phyloP scores from a whole-genome alignment of 64 coral and sea anemone genomes.

The Porites australiensis region DNA sequence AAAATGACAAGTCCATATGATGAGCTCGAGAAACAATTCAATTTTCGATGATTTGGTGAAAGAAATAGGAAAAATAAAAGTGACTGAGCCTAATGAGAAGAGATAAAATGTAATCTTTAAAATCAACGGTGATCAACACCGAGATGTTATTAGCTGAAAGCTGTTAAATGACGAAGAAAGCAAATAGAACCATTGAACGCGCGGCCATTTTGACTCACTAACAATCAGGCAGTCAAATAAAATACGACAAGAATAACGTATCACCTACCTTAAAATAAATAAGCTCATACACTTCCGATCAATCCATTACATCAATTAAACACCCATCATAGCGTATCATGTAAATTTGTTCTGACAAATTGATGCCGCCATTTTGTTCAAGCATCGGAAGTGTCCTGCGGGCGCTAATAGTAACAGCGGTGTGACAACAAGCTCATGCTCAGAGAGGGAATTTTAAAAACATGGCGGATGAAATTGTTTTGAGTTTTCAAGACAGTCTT shows the following conservation, averaged over 20 bases:
- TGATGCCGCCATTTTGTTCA: slow-evolving; percentile 81
- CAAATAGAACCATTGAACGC: not conserved
- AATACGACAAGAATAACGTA: not conserved
- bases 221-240: not conserved
- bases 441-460: slow-evolving; percentile 81
- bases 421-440: slow-evolving; percentile 60
- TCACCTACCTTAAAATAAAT: slow-evolving; percentile 41
- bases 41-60: not conserved
- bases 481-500: slow-evolving; percentile 96
- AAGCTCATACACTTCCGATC: slow-evolving; percentile 12
- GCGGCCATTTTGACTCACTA: slow-evolving; percentile 23
- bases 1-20: slow-evolving; percentile 43
- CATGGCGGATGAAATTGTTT: slow-evolving; percentile 79
- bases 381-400: slow-evolving; percentile 15
- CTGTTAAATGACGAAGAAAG: not conserved
- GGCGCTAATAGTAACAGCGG: slow-evolving; percentile 52
- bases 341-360: slow-evolving; percentile 50
- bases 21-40: not conserved
- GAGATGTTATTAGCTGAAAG: not conserved
- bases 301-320: slow-evolving; percentile 33
- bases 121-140: not conserved
- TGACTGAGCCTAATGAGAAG: not conserved
- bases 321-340: not conserved
- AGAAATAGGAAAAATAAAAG: not conserved
- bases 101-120: not conserved